A percentile compares a stretch with the other conserved stretches of the same genome.
These are phyloP conservation scores for Tapera naevia DNA, from an alignment of 2,797 vertebrate genomes.

Conservation along the genomic window DNA sequence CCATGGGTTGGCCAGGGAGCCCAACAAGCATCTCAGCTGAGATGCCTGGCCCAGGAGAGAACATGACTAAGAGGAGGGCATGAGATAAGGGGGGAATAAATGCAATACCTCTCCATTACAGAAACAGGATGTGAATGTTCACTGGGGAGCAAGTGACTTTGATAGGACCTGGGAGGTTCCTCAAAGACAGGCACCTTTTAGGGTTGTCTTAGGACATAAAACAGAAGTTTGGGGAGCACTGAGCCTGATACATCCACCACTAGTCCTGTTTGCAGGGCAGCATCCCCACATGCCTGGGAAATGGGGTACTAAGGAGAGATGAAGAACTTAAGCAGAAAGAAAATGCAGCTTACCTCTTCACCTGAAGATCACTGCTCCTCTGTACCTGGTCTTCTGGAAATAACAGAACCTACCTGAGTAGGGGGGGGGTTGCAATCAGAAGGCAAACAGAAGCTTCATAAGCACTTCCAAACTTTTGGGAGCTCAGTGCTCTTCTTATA, in stretches of 20 bases:
- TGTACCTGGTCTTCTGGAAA: not conserved
- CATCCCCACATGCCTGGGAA: not conserved
- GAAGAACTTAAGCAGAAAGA: not conserved
- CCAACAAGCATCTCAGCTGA: not conserved
- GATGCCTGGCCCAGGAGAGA: not conserved
- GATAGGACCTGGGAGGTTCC: not conserved
- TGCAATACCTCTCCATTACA: not conserved
- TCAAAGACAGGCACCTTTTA: not conserved
- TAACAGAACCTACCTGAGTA: not conserved
- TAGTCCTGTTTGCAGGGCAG: not conserved
- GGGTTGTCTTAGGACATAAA: not conserved
- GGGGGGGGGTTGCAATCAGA: not conserved
- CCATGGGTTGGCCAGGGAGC: not conserved
- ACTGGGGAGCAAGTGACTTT: not conserved
- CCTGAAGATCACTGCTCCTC: not conserved
- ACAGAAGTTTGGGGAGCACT: not conserved
- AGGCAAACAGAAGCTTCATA: not conserved
- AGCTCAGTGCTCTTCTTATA: not conserved
- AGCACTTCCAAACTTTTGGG: not conserved
- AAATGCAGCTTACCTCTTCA: not conserved
- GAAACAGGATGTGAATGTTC: not conserved
- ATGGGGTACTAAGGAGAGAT: not conserved
- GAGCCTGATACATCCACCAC: not conserved
- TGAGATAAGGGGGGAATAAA: not conserved
- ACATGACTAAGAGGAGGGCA: not conserved